Base-by-base conservation (phyloP, 2,113 vertebrate genomes). In the Phaethornis superciliosus region DNA sequence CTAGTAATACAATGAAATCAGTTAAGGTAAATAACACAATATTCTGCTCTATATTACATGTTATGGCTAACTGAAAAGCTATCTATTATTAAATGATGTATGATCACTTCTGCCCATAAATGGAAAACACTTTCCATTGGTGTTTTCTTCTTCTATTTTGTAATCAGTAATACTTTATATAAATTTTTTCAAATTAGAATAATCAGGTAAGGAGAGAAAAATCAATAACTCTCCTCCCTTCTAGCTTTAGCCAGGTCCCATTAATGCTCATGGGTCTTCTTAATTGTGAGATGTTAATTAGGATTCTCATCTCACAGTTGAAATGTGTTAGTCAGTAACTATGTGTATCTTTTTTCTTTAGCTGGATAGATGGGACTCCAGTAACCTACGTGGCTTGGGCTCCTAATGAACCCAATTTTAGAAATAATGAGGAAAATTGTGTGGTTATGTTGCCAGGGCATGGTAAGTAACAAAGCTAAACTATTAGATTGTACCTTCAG, bases 381-480 rank as follows among this genome's bases (percentile, higher is more conserved):
- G 97, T 99, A 42, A 97, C 97, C 11, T 99, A 97, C 68, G 98
- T 98, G 13, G 97, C 99, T 42, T 99, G 99, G 99, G 98, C 98
- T 55, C 83, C 97, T 15, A 98, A 99, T 84, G 99, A 99, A 96
- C 99, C 99, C 40, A 99, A 99, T 96, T 99, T 99, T 97, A 98
- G 98, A 81, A 99, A 99, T 93, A 99, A 99, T 35, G 99, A 99
- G 80, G 99, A 99, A 97, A 98, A 99, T 63, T 99, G 99, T 94
- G 99, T 99, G 18, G 96, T 98, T 12, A 98, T 99, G 47, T 18
- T 42, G 21, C 16, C 72, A 75, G 15, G 40, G 4, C 64, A 86
- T 0, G 91, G 96, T 94, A 87, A 70, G 64, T 59, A 62, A 55
- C 20, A 68, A 49, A 10, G 8, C 3, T 67, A 67, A 77, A 33